phyloP scores from a whole-genome alignment of 2,888 invertebrate species.

The Poecilobothrus nobilitatus region DNA sequence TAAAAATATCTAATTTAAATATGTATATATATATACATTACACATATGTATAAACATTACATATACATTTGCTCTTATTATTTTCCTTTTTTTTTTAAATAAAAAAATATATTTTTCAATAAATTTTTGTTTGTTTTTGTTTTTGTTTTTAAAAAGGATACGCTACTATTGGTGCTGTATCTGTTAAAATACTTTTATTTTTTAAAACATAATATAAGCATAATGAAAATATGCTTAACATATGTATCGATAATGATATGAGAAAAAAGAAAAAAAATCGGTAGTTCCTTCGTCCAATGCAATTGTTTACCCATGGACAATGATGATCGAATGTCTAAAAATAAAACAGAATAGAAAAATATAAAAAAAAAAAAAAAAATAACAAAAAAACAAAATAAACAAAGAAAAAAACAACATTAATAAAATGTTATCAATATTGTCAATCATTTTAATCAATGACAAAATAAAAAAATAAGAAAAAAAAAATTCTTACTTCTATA shows the following conservation, averaged over 20 bases:
- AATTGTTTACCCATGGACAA: slow-evolving; percentile 97
- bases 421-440: not conserved
- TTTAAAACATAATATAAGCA: slow-evolving; percentile 88
- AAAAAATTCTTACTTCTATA: slow-evolving; percentile 65
- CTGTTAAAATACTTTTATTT: slow-evolving; percentile 69
- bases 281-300: slow-evolving; percentile 94
- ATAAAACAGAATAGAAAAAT: slow-evolving; percentile 21
- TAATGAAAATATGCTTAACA: slow-evolving; percentile 92
- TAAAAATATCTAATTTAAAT: no score
- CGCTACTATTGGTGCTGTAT: slow-evolving; percentile 75
- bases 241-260: slow-evolving; percentile 90
- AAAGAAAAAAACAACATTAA: not conserved
- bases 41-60: no score
- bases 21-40: no score
- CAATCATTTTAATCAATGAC: no score
- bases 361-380: slow-evolving; percentile 18
- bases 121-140: not conserved
- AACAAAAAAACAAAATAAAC: slow-evolving; percentile 10
- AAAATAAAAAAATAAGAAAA: slow-evolving; percentile 5
- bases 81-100: not conserved
- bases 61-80: no score
- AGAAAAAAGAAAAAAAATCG: slow-evolving; percentile 99
- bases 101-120: no score
- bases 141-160: slow-evolving; percentile 56
- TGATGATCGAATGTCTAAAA: slow-evolving; percentile 98